phyloP scores from a whole-genome alignment of 2,888 invertebrate species.

The Agrotis ipsilon region DNA sequence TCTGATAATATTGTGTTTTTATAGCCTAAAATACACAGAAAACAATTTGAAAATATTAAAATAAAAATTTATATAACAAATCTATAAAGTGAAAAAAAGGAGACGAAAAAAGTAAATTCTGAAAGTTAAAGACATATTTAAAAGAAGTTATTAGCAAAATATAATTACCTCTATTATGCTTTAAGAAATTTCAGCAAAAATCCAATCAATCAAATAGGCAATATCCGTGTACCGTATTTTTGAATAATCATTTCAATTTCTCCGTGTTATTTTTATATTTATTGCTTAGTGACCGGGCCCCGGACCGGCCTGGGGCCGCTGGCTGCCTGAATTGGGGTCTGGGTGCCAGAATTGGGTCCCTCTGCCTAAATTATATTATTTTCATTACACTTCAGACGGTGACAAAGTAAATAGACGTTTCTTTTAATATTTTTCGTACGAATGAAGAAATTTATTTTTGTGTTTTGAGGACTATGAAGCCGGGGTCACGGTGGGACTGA shows the following conservation, averaged over 20 bases:
- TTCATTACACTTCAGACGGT: slow-evolving; percentile 31
- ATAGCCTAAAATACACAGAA: too few relatives aligned
- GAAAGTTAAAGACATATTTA: too few relatives aligned
- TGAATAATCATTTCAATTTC: too few relatives aligned
- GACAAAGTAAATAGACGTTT: not conserved
- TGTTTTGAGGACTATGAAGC: not conserved
- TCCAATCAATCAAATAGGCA: too few relatives aligned
- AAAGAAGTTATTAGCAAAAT: too few relatives aligned
- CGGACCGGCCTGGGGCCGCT: slow-evolving; percentile 3
- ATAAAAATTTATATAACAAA: too few relatives aligned
- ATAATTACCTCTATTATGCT: too few relatives aligned
- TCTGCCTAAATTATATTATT: slow-evolving; percentile 48
- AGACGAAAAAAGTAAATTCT: too few relatives aligned
- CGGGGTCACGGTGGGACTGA: too few relatives aligned
- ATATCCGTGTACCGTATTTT: not conserved
- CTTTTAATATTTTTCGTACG: slow-evolving; percentile 19
- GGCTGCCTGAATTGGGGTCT: slow-evolving; percentile 4
- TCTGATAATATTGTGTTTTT: not conserved
- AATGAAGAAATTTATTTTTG: not conserved
- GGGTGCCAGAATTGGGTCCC: slow-evolving; percentile 3
- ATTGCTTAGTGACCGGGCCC: slow-evolving; percentile 18
- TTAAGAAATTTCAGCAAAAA: too few relatives aligned
- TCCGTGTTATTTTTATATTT: slow-evolving; percentile 59
- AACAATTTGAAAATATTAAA: too few relatives aligned
- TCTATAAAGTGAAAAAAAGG: too few relatives aligned